phyloP scores from a whole-genome alignment of 2,113 vertebrate genomes.

The Limanda limanda region DNA sequence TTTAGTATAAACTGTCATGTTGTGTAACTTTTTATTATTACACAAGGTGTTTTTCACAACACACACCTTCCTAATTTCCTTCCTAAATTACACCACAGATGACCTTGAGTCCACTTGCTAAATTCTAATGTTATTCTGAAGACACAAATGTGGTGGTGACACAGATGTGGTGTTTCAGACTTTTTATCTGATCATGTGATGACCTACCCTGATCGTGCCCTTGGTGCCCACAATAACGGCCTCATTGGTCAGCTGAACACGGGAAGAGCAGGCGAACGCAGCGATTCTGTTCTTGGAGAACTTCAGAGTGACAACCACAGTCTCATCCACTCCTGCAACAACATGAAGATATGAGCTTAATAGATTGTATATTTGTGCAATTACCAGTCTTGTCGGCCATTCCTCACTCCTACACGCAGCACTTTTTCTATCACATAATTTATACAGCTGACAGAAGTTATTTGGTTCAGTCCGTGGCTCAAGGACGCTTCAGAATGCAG shows the following conservation, averaged over 20 bases:
- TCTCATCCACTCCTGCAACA: constrained; percentile 81
- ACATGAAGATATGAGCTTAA: neutral
- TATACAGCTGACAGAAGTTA: too few species aligned
- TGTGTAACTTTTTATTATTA: neutral
- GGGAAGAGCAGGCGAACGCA: constrained; percentile 73
- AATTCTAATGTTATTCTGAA: too few species aligned
- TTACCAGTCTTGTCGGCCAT: too few species aligned
- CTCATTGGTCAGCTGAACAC: constrained; percentile 72
- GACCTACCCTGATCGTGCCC: constrained; percentile 82
- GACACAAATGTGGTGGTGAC: too few species aligned
- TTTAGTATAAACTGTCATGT: neutral
- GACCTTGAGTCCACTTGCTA: neutral
- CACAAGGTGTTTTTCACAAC: neutral
- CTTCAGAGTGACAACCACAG: constrained; percentile 79
- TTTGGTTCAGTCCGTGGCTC: too few species aligned
- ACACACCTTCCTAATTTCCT: neutral
- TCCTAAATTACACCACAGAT: neutral
- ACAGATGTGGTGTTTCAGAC: neutral
- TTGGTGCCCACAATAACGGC: constrained; percentile 82
- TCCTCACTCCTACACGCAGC: too few species aligned
- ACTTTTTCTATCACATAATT: too few species aligned
- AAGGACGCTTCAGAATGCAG: too few species aligned
- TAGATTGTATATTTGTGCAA: neutral
- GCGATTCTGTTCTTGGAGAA: constrained; percentile 82
- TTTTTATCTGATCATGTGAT: neutral